Evolutionary conservation across 2,888 invertebrate genomes (phyloP), one percentile per base, ranked within the genome.

Genomic region (Osmoderma eremita): DNA sequence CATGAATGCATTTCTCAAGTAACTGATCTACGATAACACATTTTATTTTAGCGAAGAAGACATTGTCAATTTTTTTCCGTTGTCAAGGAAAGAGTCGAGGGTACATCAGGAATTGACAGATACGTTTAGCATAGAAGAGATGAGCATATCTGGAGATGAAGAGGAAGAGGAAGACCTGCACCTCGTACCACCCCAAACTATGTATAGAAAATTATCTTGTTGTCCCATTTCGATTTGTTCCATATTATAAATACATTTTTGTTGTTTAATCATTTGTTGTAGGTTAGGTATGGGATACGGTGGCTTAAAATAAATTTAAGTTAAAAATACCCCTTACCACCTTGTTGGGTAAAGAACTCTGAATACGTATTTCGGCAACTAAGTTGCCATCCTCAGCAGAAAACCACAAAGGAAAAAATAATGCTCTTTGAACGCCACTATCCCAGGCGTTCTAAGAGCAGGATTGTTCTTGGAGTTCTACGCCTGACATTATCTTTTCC

Each of bases 71-170:
- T 85, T 85, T 76, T 86, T 85, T 75, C 85, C 85, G 5, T 77
- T 86, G 50, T 79, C 81, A 1, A 75, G 81, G 45, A 82, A 82
- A 70, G 82, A 83, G 72, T 78, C 79, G 38, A 75, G 79, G 68
- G 76, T 78, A 39, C 84, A 86, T 68, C 84, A 84, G 72, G 86
- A 87, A 75, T 81, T 88, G 63, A 86, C 86, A n/a, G 86, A 87
- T 75, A 87, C 87, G 69, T 83, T 88, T 73, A 86, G 87, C 70
- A 86, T 87, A 78, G 87, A 88, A 80, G 86, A 88, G 77, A 84
- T 88, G 80, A 87, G 87, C 80, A 83, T 87, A 77, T 87, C 87
- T 67, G 86, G 86, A 3, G 83, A 80, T 58, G 76, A 76, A 17
- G 83, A 83, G 63, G 82, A 82, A 70, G 82, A 82, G 71, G 83